These are phyloP conservation scores for Microtus pennsylvanicus DNA, from an alignment of 2,113 vertebrate genomes.

Conservation along the genomic window DNA sequence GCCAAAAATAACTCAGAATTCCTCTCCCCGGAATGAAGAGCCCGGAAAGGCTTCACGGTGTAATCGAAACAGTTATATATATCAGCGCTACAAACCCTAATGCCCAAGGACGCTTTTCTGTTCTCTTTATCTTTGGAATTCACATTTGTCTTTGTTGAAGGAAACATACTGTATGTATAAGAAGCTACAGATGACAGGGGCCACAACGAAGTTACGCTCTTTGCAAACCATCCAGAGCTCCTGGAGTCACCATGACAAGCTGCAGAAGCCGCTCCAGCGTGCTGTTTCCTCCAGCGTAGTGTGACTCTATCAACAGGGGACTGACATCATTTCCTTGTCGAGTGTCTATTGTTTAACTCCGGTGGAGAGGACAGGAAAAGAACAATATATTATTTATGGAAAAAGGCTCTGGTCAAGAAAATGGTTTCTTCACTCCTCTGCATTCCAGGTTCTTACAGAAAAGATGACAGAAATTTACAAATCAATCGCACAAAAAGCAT, in stretches of 20 bases:
- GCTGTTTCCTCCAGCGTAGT: slow-evolving; percentile 16
- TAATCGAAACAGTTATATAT: slow-evolving; percentile 60
- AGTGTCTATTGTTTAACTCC: slow-evolving; percentile 57
- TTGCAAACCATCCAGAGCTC: not conserved
- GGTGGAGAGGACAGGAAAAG: slow-evolving; percentile 53
- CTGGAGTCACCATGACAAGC: slow-evolving; percentile 6
- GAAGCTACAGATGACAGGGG: not conserved
- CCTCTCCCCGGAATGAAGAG: slow-evolving; percentile 55
- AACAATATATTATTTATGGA: slow-evolving; percentile 48
- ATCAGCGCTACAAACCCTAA: slow-evolving; percentile 48
- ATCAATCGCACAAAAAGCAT: not conserved
- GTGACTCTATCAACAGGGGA: slow-evolving; percentile 65
- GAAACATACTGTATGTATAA: not conserved
- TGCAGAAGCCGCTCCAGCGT: not conserved
- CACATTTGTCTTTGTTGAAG: slow-evolving; percentile 46
- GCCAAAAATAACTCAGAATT: not conserved
- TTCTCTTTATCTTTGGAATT: slow-evolving; percentile 53
- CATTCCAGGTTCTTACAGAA: not conserved
- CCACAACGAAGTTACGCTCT: not conserved
- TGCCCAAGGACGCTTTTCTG: slow-evolving; percentile 52
- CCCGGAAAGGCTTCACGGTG: slow-evolving; percentile 72
- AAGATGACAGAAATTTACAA: not conserved
- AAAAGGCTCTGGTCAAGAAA: slow-evolving; percentile 46
- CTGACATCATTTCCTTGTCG: slow-evolving; percentile 70
- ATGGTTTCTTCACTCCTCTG: not conserved